phyloP scores from a whole-genome alignment of 2,888 invertebrate genomes.

The Diaphora mendica region DNA sequence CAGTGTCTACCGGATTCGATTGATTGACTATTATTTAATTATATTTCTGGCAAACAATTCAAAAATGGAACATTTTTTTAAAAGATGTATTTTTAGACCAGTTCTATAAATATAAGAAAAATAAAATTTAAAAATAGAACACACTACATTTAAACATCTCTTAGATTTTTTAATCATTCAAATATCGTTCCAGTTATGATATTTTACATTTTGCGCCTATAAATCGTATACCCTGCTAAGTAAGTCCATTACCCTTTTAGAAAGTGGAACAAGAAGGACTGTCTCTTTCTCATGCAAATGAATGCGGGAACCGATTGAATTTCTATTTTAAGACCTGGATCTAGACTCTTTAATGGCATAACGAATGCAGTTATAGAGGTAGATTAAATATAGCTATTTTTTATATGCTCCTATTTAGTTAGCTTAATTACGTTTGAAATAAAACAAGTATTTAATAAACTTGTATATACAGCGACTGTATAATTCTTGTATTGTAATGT shows the following conservation, averaged over 20 bases:
- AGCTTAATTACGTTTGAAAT: not conserved
- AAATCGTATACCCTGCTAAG: conserved; percentile 20
- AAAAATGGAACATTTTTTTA: not conserved
- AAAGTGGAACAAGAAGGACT: conserved; percentile 28
- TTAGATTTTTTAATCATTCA: not conserved
- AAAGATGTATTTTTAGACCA: not conserved
- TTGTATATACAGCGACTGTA: not conserved
- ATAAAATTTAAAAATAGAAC: not conserved
- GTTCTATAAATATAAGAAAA: not conserved
- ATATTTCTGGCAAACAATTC: not conserved
- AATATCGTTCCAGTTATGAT: not conserved
- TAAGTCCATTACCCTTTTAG: conserved; percentile 36
- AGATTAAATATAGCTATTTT: not conserved
- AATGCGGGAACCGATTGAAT: conserved; percentile 28
- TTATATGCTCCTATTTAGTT: not conserved
- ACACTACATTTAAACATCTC: not conserved
- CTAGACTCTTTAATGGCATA: conserved; percentile 16
- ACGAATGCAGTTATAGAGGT: not conserved
- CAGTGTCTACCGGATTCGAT: not conserved
- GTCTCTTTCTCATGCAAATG: conserved; percentile 44
- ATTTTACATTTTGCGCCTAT: conserved; percentile 15
- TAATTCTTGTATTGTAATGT: too few relatives aligned
- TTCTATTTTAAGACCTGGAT: conserved; percentile 35
- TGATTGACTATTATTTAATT: not conserved
- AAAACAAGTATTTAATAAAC: not conserved